These are phyloP conservation scores for Hyphantria cunea DNA, from an alignment of 1,140 invertebrate species.

Conservation along the genomic window DNA sequence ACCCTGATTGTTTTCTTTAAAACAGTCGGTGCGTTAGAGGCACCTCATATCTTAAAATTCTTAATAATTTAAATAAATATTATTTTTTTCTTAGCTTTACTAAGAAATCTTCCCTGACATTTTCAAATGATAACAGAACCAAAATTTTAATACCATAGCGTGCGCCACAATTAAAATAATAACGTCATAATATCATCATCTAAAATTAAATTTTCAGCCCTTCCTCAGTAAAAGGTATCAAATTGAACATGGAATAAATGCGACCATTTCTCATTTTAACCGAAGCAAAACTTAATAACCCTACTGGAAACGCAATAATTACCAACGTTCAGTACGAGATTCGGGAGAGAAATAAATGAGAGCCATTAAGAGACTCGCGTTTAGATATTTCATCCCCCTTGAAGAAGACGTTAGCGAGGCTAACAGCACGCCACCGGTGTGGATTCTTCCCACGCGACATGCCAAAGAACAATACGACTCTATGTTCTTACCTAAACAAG, in stretches of 20 bases:
- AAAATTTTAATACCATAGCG: slow-evolving; percentile 11
- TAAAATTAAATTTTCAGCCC: slow-evolving; percentile 74
- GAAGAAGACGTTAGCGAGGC: slow-evolving; percentile 73
- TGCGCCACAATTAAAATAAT: slow-evolving; percentile 69
- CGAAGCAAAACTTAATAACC: slow-evolving; percentile 80
- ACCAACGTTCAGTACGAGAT: slow-evolving; percentile 74
- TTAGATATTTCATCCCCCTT: slow-evolving; percentile 78
- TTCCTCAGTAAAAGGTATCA: slow-evolving; percentile 64
- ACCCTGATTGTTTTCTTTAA: no score
- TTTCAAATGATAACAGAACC: slow-evolving; percentile 2
- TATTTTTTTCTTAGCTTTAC: background rate
- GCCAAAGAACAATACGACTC: slow-evolving; percentile 52
- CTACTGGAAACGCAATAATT: slow-evolving; percentile 79
- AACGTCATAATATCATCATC: slow-evolving; percentile 60
- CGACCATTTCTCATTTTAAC: slow-evolving; percentile 77
- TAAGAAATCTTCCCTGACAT: background rate
- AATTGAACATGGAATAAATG: slow-evolving; percentile 73
- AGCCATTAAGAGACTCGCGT: slow-evolving; percentile 76
- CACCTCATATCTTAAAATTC: no score
- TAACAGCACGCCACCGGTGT: slow-evolving; percentile 47
- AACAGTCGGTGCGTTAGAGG: no score
- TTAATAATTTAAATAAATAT: no score
- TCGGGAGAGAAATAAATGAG: slow-evolving; percentile 78
- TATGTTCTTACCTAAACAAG: slow-evolving; percentile 3
- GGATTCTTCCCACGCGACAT: slow-evolving; percentile 67